Evolutionary conservation across 2,888 invertebrate genomes (phyloP), one percentile per base, ranked within the genome.

Genomic region (Aporophyla nigra): DNA sequence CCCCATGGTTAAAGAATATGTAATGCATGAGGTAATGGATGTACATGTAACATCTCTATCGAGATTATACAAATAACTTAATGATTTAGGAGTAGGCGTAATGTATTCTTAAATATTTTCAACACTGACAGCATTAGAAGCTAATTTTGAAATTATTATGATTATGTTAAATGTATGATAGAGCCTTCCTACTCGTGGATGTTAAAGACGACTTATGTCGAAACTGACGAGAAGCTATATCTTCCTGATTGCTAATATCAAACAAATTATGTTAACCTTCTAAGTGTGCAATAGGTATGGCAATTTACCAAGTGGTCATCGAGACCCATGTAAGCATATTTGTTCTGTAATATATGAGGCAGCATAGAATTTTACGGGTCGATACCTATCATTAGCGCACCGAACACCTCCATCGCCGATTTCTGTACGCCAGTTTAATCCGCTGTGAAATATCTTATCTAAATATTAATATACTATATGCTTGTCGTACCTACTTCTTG

Each of bases 191-290:
- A 40, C n/a, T 33, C 14, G 27, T 33, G 27, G 21, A 7, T 27
- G 49, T 27, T 19, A 49, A 14, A 49, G 21, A 21, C 14, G 21
- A 59, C 5, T 7, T n/a, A 49, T 19, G 19, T 19, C 19, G 24
- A 65, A 24, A 46, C 46, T 49, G 14, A 43, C 9, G n/a, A 21
- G 19, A 33, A 51, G 2, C 12, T n/a, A n/a, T 9, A 6, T 46
- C 14, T 24, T 74, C 7, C n/a, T 62, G 33, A 21, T 16, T 12
- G 33, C n/a, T 74, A 72, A 74, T 61, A 54, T 24, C 5, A 74
- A 74, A 74, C 9, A 19, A 72, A 33, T 53, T 53, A 46, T 10
- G 10, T 43, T 71, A 40, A 56, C 33, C 27, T 74, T 27, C 43
- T 14, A 43, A 27, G 0, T 59, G 16, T 27, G n/a, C 1, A 24